These are phyloP conservation scores for Sitobion miscanthi DNA, from an alignment of 1,140 invertebrate genomes.

Conservation along the genomic window DNA sequence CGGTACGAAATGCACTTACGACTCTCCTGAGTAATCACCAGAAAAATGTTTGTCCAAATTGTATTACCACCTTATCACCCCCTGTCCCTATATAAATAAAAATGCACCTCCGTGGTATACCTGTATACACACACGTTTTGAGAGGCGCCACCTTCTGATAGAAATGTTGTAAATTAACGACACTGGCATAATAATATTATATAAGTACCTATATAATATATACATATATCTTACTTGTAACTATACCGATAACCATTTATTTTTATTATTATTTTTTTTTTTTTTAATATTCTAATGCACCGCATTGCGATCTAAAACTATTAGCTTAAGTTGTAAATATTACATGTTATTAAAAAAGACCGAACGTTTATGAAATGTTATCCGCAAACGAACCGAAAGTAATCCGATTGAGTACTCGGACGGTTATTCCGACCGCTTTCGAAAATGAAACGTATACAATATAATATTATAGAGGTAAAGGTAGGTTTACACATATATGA, in stretches of 20 bases:
- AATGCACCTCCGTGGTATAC: background rate
- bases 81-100: background rate
- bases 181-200: background rate
- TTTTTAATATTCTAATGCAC: slow-evolving; percentile 31
- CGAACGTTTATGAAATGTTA: background rate
- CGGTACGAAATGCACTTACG: slow-evolving; percentile 18
- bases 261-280: background rate
- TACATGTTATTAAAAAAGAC: background rate
- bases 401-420: background rate
- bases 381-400: background rate
- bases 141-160: background rate
- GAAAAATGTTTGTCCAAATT: slow-evolving; percentile 43
- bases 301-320: background rate
- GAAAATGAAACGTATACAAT: background rate
- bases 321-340: background rate
- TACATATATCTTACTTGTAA: background rate
- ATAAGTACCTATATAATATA: background rate
- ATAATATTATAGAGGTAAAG: background rate
- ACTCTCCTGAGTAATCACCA: slow-evolving; percentile 51
- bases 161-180: background rate
- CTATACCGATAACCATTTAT: background rate
- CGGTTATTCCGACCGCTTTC: background rate
- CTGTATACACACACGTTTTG: background rate
- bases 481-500: background rate
- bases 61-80: background rate